phyloP scores from a whole-genome alignment of 2,113 vertebrate species.

The Ramphastos sulfuratus region DNA sequence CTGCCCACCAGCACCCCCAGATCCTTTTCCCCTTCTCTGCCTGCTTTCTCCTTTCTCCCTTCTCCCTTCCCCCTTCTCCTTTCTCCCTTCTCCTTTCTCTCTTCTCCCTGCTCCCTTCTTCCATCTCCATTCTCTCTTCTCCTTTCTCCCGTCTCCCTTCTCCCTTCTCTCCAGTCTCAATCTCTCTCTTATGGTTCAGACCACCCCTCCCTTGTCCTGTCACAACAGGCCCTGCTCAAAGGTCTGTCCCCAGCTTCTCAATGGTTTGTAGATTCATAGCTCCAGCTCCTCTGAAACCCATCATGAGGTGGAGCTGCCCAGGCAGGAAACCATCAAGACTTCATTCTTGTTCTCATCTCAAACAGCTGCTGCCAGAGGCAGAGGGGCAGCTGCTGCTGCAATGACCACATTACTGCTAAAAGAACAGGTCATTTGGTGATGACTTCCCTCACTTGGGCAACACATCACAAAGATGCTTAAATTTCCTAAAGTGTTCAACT shows the following conservation, averaged over 20 bases:
- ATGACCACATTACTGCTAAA: conserved; percentile 44
- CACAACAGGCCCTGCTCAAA: no score
- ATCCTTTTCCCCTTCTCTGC: no score
- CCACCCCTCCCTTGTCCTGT: no score
- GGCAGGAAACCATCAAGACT: conserved; percentile 36
- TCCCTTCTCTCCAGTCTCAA: not conserved
- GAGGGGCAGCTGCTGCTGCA: conserved; percentile 65
- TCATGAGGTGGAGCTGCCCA: not conserved
- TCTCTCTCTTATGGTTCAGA: not conserved
- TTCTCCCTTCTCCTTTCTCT: no score
- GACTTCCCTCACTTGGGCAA: conserved; percentile 40
- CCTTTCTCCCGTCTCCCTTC: not conserved
- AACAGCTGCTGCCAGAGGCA: conserved; percentile 65
- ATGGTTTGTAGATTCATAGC: no score
- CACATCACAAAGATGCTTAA: conserved; percentile 38
- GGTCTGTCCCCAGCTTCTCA: no score
- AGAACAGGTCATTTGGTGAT: conserved; percentile 43
- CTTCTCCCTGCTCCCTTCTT: no score
- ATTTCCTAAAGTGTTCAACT: conserved; percentile 70
- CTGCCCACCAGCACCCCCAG: no score
- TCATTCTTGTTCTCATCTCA: conserved; percentile 45
- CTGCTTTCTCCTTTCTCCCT: not conserved
- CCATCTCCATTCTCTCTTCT: no score
- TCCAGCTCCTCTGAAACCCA: no score
- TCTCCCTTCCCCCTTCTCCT: no score